Conservation (phyloP, 2,797 vertebrate species). For the Oreochromis mossambicus region DNA sequence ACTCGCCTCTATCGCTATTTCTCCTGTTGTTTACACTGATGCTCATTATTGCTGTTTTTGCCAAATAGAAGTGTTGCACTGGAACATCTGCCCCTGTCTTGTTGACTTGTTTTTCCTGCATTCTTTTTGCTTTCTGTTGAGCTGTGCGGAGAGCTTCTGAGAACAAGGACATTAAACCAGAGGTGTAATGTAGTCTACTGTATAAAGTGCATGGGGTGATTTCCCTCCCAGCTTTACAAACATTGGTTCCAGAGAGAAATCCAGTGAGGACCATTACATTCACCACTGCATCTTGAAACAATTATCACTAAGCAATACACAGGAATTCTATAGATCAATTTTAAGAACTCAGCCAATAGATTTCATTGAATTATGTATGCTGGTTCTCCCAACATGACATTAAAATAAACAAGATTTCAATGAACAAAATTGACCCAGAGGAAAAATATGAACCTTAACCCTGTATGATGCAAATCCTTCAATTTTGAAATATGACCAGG, state of each 20-base stretch:
- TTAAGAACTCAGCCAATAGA: not conserved
- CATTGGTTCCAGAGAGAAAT: not conserved
- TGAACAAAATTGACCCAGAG: not conserved
- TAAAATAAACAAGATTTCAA: not conserved
- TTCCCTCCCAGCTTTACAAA: not conserved
- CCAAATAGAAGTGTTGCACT: constrained; percentile 3
- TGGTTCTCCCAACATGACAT: not conserved
- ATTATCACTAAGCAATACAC: not conserved
- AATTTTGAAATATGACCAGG: not conserved
- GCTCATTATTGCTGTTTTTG: constrained; percentile 21
- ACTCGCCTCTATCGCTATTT: not conserved
- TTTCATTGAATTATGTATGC: not conserved
- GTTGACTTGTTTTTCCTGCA: not conserved
- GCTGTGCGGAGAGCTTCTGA: not conserved
- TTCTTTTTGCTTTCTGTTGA: constrained; percentile 6
- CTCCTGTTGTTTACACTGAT: constrained; percentile 20
- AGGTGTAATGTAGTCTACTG: not conserved
- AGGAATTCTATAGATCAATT: not conserved
- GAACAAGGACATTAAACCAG: constrained; percentile 4
- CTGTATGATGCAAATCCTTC: accelerated
- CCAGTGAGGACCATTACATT: not conserved
- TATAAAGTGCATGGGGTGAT: not conserved
- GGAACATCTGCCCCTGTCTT: constrained; percentile 20
- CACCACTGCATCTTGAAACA: not conserved
- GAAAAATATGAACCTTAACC: not conserved